Percentiles rank a stretch among this genome's conserved stretches.
phyloP scores from a whole-genome alignment of 1,140 invertebrate species.

The Micrasema longulum region DNA sequence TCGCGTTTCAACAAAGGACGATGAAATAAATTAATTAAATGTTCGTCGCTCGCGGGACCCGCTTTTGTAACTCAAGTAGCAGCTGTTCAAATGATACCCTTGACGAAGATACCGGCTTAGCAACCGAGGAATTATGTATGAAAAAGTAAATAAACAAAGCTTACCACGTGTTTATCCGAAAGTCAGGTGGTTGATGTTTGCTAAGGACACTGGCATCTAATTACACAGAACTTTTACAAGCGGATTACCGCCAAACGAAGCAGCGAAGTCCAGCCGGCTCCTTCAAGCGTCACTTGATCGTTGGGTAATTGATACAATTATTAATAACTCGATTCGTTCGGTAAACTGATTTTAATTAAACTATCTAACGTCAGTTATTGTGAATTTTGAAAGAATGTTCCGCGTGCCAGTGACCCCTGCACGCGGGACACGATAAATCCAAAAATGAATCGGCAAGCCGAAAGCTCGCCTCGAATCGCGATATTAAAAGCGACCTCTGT shows the following conservation, averaged over 20 bases:
- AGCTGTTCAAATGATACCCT: slow-evolving; percentile 8
- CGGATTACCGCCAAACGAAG: slow-evolving; percentile 26
- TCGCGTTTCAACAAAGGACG: background rate
- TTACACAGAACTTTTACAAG: slow-evolving; percentile 35
- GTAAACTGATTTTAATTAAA: background rate
- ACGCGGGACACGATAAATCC: slow-evolving; percentile 39
- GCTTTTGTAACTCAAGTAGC: background rate
- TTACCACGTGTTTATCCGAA: slow-evolving; percentile 33
- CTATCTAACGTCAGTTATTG: slow-evolving; percentile 9
- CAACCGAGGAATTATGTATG: slow-evolving; percentile 10
- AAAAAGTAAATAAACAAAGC: slow-evolving; percentile 38
- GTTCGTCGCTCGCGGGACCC: background rate
- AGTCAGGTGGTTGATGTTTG: slow-evolving; percentile 28
- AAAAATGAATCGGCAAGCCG: slow-evolving; percentile 42
- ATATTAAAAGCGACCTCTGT: background rate
- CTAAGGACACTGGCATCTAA: slow-evolving; percentile 18
- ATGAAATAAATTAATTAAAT: background rate
- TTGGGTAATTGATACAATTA: slow-evolving; percentile 20
- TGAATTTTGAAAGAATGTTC: slow-evolving; percentile 29
- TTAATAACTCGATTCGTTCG: slow-evolving; percentile 24
- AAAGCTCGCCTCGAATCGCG: slow-evolving; percentile 32
- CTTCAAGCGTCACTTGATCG: slow-evolving; percentile 18
- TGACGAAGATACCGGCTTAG: background rate
- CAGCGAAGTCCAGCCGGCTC: background rate
- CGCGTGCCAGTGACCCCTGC: slow-evolving; percentile 42